Conservation (phyloP, 23 tunicate species). For the Oikopleura dioica region DNA sequence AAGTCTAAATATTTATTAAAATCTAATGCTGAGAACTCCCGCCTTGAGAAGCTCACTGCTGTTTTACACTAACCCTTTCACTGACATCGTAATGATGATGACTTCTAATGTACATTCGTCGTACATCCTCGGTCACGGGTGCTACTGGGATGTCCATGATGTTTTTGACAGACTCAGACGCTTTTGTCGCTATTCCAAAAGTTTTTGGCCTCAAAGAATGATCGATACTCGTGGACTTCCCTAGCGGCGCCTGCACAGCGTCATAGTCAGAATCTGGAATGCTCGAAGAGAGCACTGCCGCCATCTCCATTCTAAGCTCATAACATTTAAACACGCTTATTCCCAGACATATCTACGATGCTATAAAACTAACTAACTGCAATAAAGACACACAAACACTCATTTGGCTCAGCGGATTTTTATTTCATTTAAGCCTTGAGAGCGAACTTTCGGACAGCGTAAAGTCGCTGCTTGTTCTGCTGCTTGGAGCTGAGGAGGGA, state of each 20-base stretch:
- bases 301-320: no score
- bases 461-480: conserved; percentile 22
- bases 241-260: not conserved
- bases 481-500: conserved; percentile 18
- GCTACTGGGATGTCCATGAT: not conserved
- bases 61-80: not conserved
- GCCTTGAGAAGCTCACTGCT: no score
- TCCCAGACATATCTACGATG: no score
- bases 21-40: no score
- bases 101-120: not conserved
- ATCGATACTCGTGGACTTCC: not conserved
- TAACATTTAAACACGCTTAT: no score
- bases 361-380: no score
- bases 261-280: no score
- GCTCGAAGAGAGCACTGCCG: no score
- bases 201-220: not conserved
- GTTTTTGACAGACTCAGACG: not conserved
- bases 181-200: conserved; percentile 2
- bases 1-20: no score
- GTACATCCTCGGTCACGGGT: not conserved
- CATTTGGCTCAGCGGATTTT: no score
- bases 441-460: conserved; percentile 40
- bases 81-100: not conserved
- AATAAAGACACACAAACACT: no score
- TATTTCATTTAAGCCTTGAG: conserved; percentile 44